These are phyloP conservation scores for Acronicta psi DNA, from an alignment of 2,888 invertebrate genomes.

Conservation along the genomic window DNA sequence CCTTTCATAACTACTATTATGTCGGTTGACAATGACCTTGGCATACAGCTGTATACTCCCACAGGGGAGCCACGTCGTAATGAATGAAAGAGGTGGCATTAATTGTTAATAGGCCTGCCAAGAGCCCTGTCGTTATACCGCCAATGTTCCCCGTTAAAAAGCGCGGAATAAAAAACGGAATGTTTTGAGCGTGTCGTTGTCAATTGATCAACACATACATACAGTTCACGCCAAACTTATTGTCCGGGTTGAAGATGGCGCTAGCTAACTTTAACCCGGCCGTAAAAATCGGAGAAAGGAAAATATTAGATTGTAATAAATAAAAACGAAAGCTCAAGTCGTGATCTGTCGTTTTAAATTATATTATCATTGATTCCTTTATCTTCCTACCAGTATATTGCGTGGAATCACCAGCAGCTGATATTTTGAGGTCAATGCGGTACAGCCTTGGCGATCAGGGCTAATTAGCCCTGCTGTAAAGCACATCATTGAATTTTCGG, in stretches of 20 bases:
- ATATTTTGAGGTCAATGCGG: constrained; percentile 24
- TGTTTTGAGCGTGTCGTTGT: background rate
- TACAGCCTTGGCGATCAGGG: constrained; percentile 42
- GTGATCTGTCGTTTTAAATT: constrained; percentile 10
- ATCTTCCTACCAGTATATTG: constrained; percentile 3
- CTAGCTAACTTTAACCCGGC: too few species aligned
- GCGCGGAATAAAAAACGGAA: background rate
- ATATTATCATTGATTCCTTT: constrained; percentile 30
- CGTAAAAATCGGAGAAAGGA: too few species aligned
- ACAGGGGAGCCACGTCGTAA: constrained; percentile 3
- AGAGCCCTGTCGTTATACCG: background rate
- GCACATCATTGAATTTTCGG: constrained; percentile 12
- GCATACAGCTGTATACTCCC: constrained; percentile 17
- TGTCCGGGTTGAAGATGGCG: too few species aligned
- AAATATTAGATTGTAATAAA: too few species aligned
- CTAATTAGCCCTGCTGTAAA: background rate
- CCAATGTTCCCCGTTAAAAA: constrained; percentile 1
- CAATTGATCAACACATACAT: too few species aligned
- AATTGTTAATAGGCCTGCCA: constrained; percentile 3
- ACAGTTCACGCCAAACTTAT: too few species aligned
- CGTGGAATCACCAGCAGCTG: constrained; percentile 12
- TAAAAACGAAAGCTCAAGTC: background rate
- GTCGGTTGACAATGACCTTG: constrained; percentile 24
- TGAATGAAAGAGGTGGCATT: constrained; percentile 14
- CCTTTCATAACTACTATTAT: background rate